These are phyloP conservation scores for Ectemnius cavifrons DNA, from an alignment of 2,888 invertebrate species.

Conservation along the genomic window DNA sequence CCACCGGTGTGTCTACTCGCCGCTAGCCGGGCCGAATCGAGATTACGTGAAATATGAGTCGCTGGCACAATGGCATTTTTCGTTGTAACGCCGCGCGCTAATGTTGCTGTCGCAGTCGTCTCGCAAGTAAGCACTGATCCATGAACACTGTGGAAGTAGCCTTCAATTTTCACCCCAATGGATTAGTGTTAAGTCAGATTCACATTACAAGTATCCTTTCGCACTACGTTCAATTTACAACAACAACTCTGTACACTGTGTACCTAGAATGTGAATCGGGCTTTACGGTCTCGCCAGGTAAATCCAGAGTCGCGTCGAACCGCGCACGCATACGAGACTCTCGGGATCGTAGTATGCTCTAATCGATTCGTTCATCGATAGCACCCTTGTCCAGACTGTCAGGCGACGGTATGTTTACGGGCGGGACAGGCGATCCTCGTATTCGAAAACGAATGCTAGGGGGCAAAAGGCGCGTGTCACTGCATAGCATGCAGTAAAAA, in stretches of 20 bases:
- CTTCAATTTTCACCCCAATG: background rate
- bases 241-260: no score
- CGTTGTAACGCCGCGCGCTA: background rate
- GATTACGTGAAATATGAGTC: slow-evolving; percentile 5
- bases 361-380: slow-evolving; percentile 15
- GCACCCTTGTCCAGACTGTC: slow-evolving; percentile 10
- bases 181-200: background rate
- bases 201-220: no score
- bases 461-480: slow-evolving; percentile 9
- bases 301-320: background rate
- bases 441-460: background rate
- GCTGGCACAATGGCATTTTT: background rate
- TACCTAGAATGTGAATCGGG: no score
- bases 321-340: background rate
- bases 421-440: slow-evolving; percentile 9
- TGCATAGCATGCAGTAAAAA: slow-evolving; percentile 2
- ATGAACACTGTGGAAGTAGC: background rate
- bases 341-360: background rate
- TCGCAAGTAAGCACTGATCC: background rate
- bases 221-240: no score
- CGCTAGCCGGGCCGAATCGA: background rate
- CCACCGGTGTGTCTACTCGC: slow-evolving; percentile 33
- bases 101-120: background rate
- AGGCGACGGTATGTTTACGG: background rate
- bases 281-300: background rate